phyloP scores from a whole-genome alignment of 2,113 vertebrate species.

The Malurus melanocephalus region DNA sequence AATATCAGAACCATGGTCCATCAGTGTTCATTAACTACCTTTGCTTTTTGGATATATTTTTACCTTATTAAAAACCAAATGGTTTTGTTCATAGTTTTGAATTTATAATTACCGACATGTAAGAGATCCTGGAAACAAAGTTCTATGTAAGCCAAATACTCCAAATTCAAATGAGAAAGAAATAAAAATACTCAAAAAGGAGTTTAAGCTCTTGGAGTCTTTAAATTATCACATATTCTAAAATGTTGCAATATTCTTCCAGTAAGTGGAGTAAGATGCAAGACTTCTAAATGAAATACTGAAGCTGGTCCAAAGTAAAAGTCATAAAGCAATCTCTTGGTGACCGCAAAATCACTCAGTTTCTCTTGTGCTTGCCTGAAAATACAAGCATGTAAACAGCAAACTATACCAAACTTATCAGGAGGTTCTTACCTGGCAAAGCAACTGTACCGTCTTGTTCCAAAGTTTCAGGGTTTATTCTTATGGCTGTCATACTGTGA shows the following conservation, averaged over 20 bases:
- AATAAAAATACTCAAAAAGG: background rate
- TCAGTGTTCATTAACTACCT: background rate
- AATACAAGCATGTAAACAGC: background rate
- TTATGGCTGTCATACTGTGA: constrained; percentile 90
- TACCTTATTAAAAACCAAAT: background rate
- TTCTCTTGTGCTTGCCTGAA: background rate
- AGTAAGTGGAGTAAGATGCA: background rate
- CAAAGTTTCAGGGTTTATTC: constrained; percentile 97
- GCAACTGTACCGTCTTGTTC: constrained; percentile 91
- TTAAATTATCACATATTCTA: background rate
- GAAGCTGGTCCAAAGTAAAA: background rate
- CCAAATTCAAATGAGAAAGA: background rate
- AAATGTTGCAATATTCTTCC: background rate
- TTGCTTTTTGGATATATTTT: background rate
- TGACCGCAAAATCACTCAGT: background rate
- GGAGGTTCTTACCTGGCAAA: constrained; percentile 84
- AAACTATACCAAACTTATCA: background rate
- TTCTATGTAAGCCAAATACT: background rate
- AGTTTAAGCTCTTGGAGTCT: background rate
- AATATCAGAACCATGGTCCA: background rate
- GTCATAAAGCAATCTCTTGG: background rate
- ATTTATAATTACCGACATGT: background rate
- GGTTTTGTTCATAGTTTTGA: background rate
- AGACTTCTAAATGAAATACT: background rate
- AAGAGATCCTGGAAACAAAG: background rate